Conservation (phyloP, 2,113 vertebrate genomes). For the Brienomyrus longianalis region DNA sequence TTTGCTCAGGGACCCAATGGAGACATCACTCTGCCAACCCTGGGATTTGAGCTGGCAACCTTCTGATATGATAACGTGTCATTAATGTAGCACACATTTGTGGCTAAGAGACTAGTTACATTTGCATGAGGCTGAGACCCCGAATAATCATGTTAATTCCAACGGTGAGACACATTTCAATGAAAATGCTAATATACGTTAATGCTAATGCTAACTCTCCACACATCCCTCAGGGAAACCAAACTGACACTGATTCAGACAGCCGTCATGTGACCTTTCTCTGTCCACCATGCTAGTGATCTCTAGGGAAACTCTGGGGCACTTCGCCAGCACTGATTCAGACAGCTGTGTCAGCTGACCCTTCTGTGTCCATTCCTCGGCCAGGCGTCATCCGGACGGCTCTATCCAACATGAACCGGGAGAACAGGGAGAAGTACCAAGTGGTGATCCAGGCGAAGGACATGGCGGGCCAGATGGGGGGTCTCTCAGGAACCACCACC, state of each 20-base stretch:
- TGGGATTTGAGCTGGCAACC: background rate
- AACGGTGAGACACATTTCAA: background rate
- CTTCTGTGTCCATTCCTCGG: slow-evolving; percentile 21
- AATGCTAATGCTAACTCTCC: background rate
- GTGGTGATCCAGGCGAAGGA: slow-evolving; percentile 97
- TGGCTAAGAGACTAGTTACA: background rate
- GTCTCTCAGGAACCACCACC: slow-evolving; percentile 85
- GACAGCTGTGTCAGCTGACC: background rate
- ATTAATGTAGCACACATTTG: background rate
- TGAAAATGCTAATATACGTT: background rate
- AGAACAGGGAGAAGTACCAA: slow-evolving; percentile 94
- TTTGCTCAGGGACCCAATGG: background rate
- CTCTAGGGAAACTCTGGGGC: background rate
- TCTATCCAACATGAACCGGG: slow-evolving; percentile 90
- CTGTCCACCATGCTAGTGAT: background rate
- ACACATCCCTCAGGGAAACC: background rate
- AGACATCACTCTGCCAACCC: background rate
- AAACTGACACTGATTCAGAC: background rate
- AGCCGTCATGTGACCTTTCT: background rate
- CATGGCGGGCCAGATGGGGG: slow-evolving; percentile 98
- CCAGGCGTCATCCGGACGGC: slow-evolving; percentile 90
- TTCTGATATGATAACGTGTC: background rate
- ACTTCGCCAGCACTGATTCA: background rate
- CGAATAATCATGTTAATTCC: background rate
- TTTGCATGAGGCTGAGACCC: background rate